Conservation (phyloP, 2,113 vertebrate genomes). For the Saccopteryx bilineata region DNA sequence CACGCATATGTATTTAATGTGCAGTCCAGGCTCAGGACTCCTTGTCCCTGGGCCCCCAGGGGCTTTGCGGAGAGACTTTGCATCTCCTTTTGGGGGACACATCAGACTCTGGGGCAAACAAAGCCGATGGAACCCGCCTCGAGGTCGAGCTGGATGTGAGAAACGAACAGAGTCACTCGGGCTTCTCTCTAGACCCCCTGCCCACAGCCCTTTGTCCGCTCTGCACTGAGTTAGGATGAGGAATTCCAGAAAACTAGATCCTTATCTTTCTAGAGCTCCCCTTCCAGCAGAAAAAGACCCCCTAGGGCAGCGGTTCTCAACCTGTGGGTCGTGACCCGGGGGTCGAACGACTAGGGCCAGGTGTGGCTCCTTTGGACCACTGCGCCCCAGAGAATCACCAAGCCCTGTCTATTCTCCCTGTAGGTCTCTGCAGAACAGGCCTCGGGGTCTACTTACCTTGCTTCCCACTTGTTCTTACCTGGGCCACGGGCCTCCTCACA, state of each 20-base stretch:
- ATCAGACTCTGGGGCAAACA: constrained; percentile 68
- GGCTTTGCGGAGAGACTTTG: constrained; percentile 68
- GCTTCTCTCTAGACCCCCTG: not conserved
- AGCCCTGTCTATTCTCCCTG: not conserved
- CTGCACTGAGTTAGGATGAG: not conserved
- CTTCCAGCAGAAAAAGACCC: not conserved
- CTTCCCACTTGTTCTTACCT: not conserved
- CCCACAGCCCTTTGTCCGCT: not conserved
- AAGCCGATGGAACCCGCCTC: not conserved
- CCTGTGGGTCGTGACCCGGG: too few species aligned
- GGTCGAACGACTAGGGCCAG: too few species aligned
- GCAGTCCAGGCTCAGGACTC: constrained; percentile 74
- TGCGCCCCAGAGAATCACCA: accelerated
- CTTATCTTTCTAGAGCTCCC: not conserved
- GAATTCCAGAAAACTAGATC: not conserved
- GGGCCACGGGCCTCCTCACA: too few species aligned
- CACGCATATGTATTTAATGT: constrained; percentile 77
- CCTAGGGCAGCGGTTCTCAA: too few species aligned
- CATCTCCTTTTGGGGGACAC: constrained; percentile 60
- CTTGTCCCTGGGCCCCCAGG: constrained; percentile 81
- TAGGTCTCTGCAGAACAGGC: too few species aligned
- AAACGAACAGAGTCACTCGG: accelerated
- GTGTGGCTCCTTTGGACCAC: not conserved
- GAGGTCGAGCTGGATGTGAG: accelerated
- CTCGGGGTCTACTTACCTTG: accelerated